phyloP scores from a whole-genome alignment of 2,888 invertebrate genomes.

The Syrphus vitripennis region DNA sequence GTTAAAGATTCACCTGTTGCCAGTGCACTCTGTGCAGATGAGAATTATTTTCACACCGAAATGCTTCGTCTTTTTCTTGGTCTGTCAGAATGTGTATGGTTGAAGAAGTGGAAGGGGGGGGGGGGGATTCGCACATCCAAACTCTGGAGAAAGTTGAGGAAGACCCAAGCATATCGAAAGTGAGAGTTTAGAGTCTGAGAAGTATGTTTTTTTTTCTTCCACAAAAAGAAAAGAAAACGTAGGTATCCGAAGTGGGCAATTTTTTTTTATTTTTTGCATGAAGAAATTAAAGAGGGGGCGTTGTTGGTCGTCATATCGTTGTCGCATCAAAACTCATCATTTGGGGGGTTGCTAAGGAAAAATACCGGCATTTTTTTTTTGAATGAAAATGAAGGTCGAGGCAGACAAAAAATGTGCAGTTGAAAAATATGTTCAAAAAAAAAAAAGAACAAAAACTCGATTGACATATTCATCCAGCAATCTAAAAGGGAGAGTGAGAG shows the following conservation, averaged over 20 bases:
- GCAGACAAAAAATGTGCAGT: conserved; percentile 47
- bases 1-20: conserved; percentile 70
- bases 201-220: conserved; percentile 2
- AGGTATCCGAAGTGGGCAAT: conserved; percentile 50
- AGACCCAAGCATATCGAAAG: conserved; percentile 53
- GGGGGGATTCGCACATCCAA: conserved; percentile 22
- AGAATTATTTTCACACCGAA: conserved; percentile 60
- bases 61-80: conserved; percentile 34
- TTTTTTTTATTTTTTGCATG: conserved; percentile 34
- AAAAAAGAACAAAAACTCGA: neutral
- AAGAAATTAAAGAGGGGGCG: conserved; percentile 34
- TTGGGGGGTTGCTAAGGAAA: neutral
- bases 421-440: conserved; percentile 32
- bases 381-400: conserved; percentile 56
- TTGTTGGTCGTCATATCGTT: neutral
- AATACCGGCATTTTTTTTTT: conserved; percentile 35
- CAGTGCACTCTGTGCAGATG: conserved; percentile 59
- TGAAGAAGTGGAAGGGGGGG: neutral
- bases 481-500: neutral
- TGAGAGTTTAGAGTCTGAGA: conserved; percentile 39
- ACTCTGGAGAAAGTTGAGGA: conserved; percentile 63
- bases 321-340: conserved; percentile 57
- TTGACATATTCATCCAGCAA: neutral
- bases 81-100: conserved; percentile 40
- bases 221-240: neutral